Evolutionary conservation across 2,113 vertebrate species (phyloP).

Genomic region (Dascyllus trimaculatus): DNA sequence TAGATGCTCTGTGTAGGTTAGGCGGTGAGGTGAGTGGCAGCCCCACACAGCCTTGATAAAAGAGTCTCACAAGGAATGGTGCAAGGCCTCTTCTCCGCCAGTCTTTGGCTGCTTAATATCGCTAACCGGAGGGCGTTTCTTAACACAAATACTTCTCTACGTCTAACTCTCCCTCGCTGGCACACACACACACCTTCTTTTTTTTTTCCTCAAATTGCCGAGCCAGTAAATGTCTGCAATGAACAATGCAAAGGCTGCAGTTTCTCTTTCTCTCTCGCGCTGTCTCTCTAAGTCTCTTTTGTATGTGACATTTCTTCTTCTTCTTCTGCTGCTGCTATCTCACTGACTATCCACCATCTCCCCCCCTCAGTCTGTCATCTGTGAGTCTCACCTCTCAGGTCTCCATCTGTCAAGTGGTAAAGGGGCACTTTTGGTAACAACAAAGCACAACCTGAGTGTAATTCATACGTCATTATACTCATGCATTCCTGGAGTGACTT

Average conservation of each 20-base stretch:
- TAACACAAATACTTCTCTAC: conserved; percentile 46
- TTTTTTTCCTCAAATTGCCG: conserved; percentile 45
- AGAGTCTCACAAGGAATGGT: conserved; percentile 45
- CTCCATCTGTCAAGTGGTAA: conserved; percentile 63
- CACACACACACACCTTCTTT: conserved; percentile 22
- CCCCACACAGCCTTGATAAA: conserved; percentile 40
- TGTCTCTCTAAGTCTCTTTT: conserved; percentile 49
- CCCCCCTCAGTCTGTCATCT: conserved; percentile 57
- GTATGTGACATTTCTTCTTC: conserved; percentile 60
- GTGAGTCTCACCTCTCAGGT: conserved; percentile 68
- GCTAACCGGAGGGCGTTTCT: conserved; percentile 65
- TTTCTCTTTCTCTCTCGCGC: conserved; percentile 62
- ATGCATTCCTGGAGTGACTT: conserved; percentile 17
- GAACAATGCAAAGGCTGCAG: conserved; percentile 81
- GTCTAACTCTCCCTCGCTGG: conserved; percentile 65
- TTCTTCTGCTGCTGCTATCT: conserved; percentile 69
- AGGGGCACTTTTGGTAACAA: conserved; percentile 56
- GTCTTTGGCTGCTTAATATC: conserved; percentile 70
- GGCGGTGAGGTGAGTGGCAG: conserved; percentile 73
- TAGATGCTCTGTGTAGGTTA: conserved; percentile 90
- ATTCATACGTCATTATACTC: conserved; percentile 9
- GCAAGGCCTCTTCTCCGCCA: conserved; percentile 56
- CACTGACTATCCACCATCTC: conserved; percentile 66
- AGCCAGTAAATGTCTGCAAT: conserved; percentile 85
- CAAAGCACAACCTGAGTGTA: conserved; percentile 9